These are phyloP conservation scores for Gisinianus flammeolus DNA, from an alignment of 2,888 invertebrate genomes.

Conservation along the genomic window DNA sequence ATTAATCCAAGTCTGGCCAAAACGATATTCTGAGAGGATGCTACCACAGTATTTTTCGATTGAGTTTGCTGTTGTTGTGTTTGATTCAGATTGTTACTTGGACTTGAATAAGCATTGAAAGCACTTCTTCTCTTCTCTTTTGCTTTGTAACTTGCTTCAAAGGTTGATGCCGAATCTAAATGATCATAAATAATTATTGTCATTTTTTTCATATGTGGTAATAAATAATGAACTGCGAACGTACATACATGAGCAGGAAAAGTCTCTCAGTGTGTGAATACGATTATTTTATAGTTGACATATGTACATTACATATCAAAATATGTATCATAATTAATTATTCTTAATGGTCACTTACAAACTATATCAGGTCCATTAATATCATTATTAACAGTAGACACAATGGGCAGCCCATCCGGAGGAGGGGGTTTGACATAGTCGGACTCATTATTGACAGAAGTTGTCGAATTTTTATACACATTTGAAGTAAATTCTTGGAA, in stretches of 20 bases:
- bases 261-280: no score
- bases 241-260: no score
- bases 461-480: not conserved
- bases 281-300: no score
- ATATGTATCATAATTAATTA: no score
- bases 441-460: not conserved
- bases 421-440: not conserved
- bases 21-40: constrained; percentile 32
- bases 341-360: no score
- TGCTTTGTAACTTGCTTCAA: constrained; percentile 31
- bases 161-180: constrained; percentile 27
- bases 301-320: no score
- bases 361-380: constrained; percentile 37
- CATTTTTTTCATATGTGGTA: no score
- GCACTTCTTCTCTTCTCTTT: constrained; percentile 31
- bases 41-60: not conserved
- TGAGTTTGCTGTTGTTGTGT: not conserved
- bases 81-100: constrained; percentile 24
- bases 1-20: constrained; percentile 28
- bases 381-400: not conserved
- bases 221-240: no score
- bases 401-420: not conserved
- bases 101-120: constrained; percentile 33
- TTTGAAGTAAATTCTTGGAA: not conserved
- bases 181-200: no score